These are phyloP conservation scores for Lepus europaeus DNA, from an alignment of 2,113 vertebrate genomes.

Conservation along the genomic window DNA sequence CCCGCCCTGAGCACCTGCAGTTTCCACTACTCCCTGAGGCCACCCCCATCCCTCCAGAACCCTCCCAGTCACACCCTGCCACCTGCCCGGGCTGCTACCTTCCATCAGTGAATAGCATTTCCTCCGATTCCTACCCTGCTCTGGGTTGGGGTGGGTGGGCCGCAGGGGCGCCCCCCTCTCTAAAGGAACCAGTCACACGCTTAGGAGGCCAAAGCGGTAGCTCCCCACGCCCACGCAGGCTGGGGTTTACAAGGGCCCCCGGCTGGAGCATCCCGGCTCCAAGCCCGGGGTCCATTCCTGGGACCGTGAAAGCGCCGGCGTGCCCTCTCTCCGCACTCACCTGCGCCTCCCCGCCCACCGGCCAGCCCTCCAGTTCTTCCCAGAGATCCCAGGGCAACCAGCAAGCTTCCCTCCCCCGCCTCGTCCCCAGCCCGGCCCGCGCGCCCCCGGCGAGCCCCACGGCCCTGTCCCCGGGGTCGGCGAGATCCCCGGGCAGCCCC, in stretches of 20 bases:
- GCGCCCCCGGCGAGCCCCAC: not conserved
- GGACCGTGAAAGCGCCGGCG: not conserved
- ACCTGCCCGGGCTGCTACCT: not conserved
- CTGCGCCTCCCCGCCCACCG: conserved; percentile 51
- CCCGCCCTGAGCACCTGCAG: not conserved
- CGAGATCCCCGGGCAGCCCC: too few species aligned
- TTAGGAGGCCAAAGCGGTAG: not conserved
- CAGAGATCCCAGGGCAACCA: not conserved
- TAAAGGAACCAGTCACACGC: not conserved
- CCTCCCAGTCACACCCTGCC: not conserved
- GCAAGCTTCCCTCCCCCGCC: not conserved
- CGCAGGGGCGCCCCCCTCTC: not conserved
- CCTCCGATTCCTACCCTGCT: not conserved
- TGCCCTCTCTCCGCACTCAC: conserved; percentile 26
- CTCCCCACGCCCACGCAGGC: not conserved
- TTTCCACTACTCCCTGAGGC: not conserved
- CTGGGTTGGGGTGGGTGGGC: not conserved
- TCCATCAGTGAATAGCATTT: not conserved
- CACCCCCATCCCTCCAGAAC: not conserved
- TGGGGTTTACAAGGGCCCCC: not conserved
- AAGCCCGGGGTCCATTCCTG: not conserved
- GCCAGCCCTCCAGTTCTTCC: conserved; percentile 24
- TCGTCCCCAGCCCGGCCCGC: not conserved
- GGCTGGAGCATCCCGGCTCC: not conserved
- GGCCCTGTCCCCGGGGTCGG: not conserved